phyloP scores from a whole-genome alignment of 1,140 invertebrate species.

The Phortica variegata region DNA sequence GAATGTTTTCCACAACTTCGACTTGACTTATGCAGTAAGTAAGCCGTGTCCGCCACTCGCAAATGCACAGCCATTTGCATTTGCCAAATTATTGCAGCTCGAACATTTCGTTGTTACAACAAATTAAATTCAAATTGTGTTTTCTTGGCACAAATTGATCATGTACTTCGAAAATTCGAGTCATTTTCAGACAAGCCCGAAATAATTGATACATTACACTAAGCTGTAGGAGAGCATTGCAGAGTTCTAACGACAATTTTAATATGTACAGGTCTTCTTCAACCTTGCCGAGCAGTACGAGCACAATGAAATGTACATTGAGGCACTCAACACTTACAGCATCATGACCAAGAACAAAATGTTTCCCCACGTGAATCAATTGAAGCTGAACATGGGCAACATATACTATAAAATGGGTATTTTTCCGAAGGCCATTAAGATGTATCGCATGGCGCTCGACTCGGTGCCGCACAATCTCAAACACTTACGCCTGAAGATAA shows the following conservation, averaged over 20 bases:
- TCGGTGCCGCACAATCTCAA: slow-evolving; percentile 91
- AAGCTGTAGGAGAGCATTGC: too few species aligned
- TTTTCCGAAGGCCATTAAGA: slow-evolving; percentile 93
- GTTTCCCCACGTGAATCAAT: slow-evolving; percentile 82
- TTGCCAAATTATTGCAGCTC: too few species aligned
- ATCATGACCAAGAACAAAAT: slow-evolving; percentile 82
- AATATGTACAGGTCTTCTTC: slow-evolving; percentile 75
- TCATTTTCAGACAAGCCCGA: too few species aligned
- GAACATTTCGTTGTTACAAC: too few species aligned
- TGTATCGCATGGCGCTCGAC: slow-evolving; percentile 96
- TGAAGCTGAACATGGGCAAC: slow-evolving; percentile 98
- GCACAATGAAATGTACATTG: slow-evolving; percentile 90
- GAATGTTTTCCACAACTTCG: slow-evolving; percentile 84
- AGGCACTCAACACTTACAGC: slow-evolving; percentile 94
- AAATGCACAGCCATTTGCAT: too few species aligned
- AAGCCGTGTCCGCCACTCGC: neutral
- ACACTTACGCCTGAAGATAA: slow-evolving; percentile 91
- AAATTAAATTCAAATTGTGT: too few species aligned
- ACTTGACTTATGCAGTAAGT: slow-evolving; percentile 88
- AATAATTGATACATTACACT: too few species aligned
- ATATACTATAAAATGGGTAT: slow-evolving; percentile 95
- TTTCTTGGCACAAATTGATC: too few species aligned
- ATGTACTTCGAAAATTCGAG: too few species aligned
- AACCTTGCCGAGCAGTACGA: slow-evolving; percentile 93
- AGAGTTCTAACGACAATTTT: neutral